Evolutionary conservation across 1,140 invertebrate species (phyloP), one percentile per base, ranked within the genome.

Genomic region (Bombyx mori): DNA sequence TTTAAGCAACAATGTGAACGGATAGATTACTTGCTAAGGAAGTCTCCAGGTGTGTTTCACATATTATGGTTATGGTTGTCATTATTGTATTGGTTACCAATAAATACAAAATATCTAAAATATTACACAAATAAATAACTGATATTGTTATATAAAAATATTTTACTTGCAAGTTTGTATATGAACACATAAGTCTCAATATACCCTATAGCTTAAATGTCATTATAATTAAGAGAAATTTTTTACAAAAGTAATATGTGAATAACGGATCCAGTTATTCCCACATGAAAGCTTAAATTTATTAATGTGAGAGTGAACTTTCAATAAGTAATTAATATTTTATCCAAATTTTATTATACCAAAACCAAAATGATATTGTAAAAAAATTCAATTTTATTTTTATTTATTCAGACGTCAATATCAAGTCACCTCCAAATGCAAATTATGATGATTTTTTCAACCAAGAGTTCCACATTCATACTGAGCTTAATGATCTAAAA

Each of bases 1-100:
- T 92, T 92, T 65, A 92, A 92, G 68, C 66, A 89, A 52, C 89
- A 91, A 75, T 91, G 91, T 63, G 91, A 92, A 75, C 88, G 91
- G 67, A 90, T 90, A 10, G 90, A 92, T 69, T 84, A 63, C 50
- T 68, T 90, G 10, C 66, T 93, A 6, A 75, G 89, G 63, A 88
- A 91, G 63, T 88, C 73, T 70, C 87, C 90, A 57, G 89, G 84
- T 83, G 47, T 5, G 49, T 48, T 10, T 44, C 42, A 51, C 10
- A 45, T 42, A 35, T 35, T 35, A 35, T 2, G 26, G 26, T 35
- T 1, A 35, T 35, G 12, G 12, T 18, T 18, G 12, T 18, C 12
- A 18, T 18, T 18, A 18, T 18, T 18, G 12, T 18, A 18, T 18
- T 18, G 12, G 12, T 18, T 18, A 18, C 12, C 12, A 18, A 18